A percentile compares a stretch with the other conserved stretches of the same genome.
Conservation (phyloP, 2,888 invertebrate genomes). For the Ferrisia virgata region DNA sequence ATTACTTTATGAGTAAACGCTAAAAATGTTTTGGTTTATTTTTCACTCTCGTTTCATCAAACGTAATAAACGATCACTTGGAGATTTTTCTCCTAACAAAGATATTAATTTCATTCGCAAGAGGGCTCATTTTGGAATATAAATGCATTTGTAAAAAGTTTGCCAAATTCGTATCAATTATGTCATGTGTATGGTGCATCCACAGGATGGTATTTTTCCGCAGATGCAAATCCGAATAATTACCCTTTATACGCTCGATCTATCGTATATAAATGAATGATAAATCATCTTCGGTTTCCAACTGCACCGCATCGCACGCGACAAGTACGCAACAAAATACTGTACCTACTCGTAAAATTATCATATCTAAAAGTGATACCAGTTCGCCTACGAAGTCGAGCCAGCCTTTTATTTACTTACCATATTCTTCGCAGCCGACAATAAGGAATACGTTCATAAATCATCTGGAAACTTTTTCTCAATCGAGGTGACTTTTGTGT, state of each 20-base stretch:
- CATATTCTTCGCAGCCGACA: not conserved
- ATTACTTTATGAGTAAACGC: too few species aligned
- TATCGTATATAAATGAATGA: not conserved
- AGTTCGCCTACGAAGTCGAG: not conserved
- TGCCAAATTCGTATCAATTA: not conserved
- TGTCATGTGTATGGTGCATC: not conserved
- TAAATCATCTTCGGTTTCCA: not conserved
- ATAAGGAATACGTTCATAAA: not conserved
- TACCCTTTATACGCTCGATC: not conserved
- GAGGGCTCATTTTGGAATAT: too few species aligned
- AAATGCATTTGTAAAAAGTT: not conserved
- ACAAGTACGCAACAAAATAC: not conserved
- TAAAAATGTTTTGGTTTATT: too few species aligned
- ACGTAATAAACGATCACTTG: too few species aligned
- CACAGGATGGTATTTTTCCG: not conserved
- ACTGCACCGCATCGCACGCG: too few species aligned
- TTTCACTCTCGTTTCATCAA: too few species aligned
- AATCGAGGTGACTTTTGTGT: not conserved
- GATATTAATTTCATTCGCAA: too few species aligned
- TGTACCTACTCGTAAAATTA: not conserved
- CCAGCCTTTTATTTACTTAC: too few species aligned
- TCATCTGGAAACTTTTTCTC: not conserved
- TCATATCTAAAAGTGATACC: not conserved
- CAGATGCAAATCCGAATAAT: not conserved
- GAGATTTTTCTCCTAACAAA: too few species aligned